These are phyloP conservation scores for Tetrapedia diversipes DNA, from an alignment of 2,888 invertebrate genomes.

Conservation along the genomic window DNA sequence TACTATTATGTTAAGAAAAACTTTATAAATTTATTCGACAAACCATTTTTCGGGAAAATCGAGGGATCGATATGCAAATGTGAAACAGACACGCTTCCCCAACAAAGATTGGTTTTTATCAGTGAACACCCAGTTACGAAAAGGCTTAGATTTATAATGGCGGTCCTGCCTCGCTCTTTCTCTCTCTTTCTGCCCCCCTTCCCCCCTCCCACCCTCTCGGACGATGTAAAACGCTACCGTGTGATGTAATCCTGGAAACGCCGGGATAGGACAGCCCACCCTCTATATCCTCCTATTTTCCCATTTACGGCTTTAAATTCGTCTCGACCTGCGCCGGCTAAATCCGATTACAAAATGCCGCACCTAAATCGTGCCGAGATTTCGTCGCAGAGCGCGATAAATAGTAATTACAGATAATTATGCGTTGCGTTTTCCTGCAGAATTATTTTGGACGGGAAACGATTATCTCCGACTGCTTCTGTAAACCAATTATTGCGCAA, in stretches of 20 bases:
- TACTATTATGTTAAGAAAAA: too few species aligned
- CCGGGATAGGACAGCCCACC: constrained; percentile 28
- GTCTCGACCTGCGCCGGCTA: constrained; percentile 36
- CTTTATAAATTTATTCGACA: background rate
- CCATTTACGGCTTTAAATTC: constrained; percentile 58
- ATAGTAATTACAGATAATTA: constrained; percentile 64
- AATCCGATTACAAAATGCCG: constrained; percentile 47
- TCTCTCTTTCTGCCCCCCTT: too few species aligned
- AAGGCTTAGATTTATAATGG: constrained; percentile 43
- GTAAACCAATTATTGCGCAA: background rate
- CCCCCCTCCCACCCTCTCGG: too few species aligned
- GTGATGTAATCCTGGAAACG: constrained; percentile 42
- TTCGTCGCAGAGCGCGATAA: constrained; percentile 46
- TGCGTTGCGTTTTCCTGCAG: constrained; percentile 33
- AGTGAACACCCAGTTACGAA: background rate
- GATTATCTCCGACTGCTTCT: background rate
- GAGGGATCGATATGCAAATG: background rate
- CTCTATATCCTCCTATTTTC: constrained; percentile 46
- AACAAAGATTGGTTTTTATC: constrained; percentile 3
- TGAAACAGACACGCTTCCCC: background rate
- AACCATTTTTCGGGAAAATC: background rate
- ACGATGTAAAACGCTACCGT: constrained; percentile 37
- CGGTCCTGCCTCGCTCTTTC: too few species aligned
- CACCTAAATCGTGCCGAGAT: constrained; percentile 42
- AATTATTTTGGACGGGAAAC: constrained; percentile 3